Conservation (phyloP, 2,888 invertebrate genomes). For the Caenorhabditis drosophilae region DNA sequence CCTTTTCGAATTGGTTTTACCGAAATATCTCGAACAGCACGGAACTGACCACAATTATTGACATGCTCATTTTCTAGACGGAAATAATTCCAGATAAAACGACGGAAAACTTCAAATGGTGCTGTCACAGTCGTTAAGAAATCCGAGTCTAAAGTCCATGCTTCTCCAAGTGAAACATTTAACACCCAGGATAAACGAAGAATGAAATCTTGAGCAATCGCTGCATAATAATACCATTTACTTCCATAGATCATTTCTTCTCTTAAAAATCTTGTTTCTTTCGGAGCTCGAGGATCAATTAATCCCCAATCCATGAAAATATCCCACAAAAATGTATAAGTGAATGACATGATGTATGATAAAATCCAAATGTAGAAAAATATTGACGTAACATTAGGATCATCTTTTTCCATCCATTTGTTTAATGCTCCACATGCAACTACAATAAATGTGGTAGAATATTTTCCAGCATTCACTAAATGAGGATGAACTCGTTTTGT, state of each 20-base stretch:
- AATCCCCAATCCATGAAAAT: constrained; percentile 93
- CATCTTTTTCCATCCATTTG: constrained; percentile 76
- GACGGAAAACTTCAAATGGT: constrained; percentile 70
- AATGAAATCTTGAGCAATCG: constrained; percentile 90
- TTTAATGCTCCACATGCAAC: constrained; percentile 77
- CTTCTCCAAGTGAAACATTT: constrained; percentile 77
- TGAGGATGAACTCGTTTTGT: constrained; percentile 87
- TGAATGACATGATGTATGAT: constrained; percentile 78
- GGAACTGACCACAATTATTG: constrained; percentile 95
- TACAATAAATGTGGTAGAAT: constrained; percentile 93
- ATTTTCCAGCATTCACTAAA: constrained; percentile 95
- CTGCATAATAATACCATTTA: constrained; percentile 85
- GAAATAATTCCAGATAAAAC: constrained; percentile 99
- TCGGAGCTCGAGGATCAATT: constrained; percentile 83
- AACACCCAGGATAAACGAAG: constrained; percentile 91
- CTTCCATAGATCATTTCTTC: constrained; percentile 69
- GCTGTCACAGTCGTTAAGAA: constrained; percentile 65
- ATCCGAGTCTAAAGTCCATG: constrained; percentile 67
- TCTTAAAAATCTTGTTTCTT: constrained; percentile 77
- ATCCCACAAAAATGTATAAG: constrained; percentile 97
- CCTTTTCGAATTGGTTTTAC: constrained; percentile 83
- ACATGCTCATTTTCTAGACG: constrained; percentile 98
- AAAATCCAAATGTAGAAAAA: constrained; percentile 79
- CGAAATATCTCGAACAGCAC: constrained; percentile 95
- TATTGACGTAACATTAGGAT: constrained; percentile 57